Conservation (phyloP, 2,113 vertebrate species). For the Microcebus ravelobensis region DNA sequence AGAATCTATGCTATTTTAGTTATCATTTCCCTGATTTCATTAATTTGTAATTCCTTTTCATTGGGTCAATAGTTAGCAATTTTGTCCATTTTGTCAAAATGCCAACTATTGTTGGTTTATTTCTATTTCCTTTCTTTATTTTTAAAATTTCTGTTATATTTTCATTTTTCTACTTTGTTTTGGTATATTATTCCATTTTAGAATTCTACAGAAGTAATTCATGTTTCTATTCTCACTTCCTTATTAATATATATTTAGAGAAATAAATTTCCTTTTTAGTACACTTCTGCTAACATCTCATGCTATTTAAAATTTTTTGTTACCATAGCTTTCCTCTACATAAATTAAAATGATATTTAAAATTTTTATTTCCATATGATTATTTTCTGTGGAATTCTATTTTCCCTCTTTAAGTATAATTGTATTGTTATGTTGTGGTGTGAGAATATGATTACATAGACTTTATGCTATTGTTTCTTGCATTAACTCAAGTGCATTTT, state of each 20-base stretch:
- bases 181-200: background rate
- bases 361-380: background rate
- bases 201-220: slow-evolving; percentile 21
- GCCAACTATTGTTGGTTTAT: background rate
- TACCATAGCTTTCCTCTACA: background rate
- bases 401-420: slow-evolving; percentile 23
- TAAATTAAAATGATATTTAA: background rate
- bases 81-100: background rate
- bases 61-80: background rate
- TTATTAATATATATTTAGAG: background rate
- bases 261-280: background rate
- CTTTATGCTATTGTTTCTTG: slow-evolving; percentile 46
- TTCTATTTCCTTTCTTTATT: background rate
- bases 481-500: slow-evolving; percentile 10
- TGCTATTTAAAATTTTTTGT: slow-evolving; percentile 4
- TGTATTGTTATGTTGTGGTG: background rate
- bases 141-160: background rate
- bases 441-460: slow-evolving; percentile 30
- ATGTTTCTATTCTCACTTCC: slow-evolving; percentile 28
- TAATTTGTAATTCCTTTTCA: slow-evolving; percentile 20
- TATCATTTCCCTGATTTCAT: background rate
- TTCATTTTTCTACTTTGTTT: slow-evolving; percentile 24
- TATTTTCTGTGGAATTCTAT: slow-evolving; percentile 29
- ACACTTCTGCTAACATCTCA: background rate
- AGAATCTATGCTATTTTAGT: background rate